phyloP scores from a whole-genome alignment of 1,140 invertebrate genomes.

The Aphelinus atriplicis region DNA sequence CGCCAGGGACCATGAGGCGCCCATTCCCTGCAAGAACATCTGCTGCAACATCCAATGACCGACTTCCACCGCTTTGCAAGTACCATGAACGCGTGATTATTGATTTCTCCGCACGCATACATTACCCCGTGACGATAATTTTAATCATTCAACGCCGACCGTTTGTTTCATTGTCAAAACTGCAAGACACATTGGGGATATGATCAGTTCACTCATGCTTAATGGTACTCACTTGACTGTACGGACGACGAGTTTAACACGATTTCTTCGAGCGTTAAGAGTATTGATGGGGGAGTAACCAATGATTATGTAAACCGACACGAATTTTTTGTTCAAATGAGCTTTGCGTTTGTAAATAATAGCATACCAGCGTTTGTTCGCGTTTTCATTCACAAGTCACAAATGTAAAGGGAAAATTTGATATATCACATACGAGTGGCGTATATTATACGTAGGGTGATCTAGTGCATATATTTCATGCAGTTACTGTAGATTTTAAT shows the following conservation, averaged over 20 bases:
- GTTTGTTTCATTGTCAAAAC: no score
- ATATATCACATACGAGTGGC: conserved; percentile 8
- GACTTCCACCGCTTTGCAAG: conserved; percentile 26
- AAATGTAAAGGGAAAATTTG: conserved; percentile 12
- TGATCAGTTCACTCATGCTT: conserved; percentile 13
- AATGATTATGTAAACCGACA: conserved; percentile 1
- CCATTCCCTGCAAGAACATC: conserved; percentile 56
- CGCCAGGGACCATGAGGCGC: conserved; percentile 47
- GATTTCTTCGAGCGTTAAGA: conserved; percentile 4
- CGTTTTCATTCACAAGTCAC: conserved; percentile 30
- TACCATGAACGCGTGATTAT: conserved; percentile 22
- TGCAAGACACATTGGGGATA: no score
- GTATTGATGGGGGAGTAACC: not conserved
- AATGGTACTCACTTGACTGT: conserved; percentile 5
- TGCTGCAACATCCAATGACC: conserved; percentile 62
- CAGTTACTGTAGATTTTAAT: conserved; percentile 30
- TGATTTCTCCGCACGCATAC: conserved; percentile 4
- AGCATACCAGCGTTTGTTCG: conserved; percentile 49
- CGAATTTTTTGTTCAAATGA: conserved; percentile 35
- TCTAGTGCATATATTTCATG: conserved; percentile 31
- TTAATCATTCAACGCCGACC: no score
- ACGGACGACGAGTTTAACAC: no score
- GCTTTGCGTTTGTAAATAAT: conserved; percentile 60
- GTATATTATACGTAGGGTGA: not conserved
- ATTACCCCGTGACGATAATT: not conserved